These are phyloP conservation scores for Aurelia aurita complex sp. Pacific DNA, from an alignment of 30 jellyfish, hydroid and myxozoan species.

Conservation along the genomic window DNA sequence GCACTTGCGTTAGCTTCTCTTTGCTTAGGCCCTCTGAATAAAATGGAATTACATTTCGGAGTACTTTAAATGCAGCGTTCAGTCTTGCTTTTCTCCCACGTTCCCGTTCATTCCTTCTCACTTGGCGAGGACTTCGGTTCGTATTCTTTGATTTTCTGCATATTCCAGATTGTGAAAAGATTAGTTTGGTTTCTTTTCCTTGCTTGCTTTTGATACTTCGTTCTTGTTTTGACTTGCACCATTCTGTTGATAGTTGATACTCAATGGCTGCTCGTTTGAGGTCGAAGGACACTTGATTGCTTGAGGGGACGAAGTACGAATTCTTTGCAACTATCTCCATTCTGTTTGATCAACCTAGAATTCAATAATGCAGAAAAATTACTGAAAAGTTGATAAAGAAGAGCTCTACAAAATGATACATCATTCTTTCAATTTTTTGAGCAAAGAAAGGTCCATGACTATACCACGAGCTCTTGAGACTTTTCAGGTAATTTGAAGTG, in stretches of 20 bases:
- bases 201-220: constrained; percentile 29
- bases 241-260: constrained; percentile 24
- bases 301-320: constrained; percentile 11
- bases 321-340: constrained; percentile 29
- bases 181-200: constrained; percentile 29
- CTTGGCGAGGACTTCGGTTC: constrained; percentile 76
- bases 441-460: too few species aligned
- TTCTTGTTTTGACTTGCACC: constrained; percentile 49
- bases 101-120: constrained; percentile 86
- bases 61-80: constrained; percentile 84
- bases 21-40: constrained; percentile 70
- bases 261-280: constrained; percentile 38
- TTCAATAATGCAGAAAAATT: too few species aligned
- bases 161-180: background rate
- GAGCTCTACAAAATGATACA: too few species aligned
- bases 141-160: constrained; percentile 47
- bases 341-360: too few species aligned
- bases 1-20: constrained; percentile 85
- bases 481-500: too few species aligned
- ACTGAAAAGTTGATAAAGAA: too few species aligned
- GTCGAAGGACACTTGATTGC: constrained; percentile 24
- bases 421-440: too few species aligned
- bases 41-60: constrained; percentile 72
- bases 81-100: constrained; percentile 90
- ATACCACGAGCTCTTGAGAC: too few species aligned